A percentile compares a stretch with the other conserved stretches of the same genome.
Evolutionary conservation across 2,888 invertebrate genomes (phyloP).

Genomic region (Apamea monoglypha): DNA sequence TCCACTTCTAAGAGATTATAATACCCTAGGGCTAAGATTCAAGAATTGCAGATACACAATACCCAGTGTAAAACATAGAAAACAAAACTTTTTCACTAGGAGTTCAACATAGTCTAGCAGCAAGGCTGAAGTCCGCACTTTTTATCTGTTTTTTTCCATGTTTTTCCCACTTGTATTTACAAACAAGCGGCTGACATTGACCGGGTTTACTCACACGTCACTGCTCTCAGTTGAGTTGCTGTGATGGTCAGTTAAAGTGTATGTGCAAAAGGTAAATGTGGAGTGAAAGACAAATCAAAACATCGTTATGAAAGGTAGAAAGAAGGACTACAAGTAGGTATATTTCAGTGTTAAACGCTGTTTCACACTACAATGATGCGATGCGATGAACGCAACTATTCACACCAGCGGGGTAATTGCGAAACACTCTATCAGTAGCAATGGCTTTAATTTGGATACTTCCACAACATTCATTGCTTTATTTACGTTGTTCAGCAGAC

Average conservation of each 20-base stretch:
- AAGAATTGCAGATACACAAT: neutral
- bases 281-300: neutral
- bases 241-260: neutral
- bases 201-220: slow-evolving; percentile 27
- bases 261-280: neutral
- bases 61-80: neutral
- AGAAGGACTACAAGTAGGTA: neutral
- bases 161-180: slow-evolving; percentile 31
- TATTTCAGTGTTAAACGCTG: neutral
- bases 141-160: slow-evolving; percentile 25
- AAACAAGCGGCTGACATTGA: slow-evolving; percentile 44
- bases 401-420: no score
- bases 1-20: neutral
- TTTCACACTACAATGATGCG: no score
- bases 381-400: no score
- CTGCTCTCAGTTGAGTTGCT: neutral
- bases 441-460: no score
- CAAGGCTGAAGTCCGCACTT: neutral
- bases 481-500: no score
- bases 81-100: neutral
- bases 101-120: neutral
- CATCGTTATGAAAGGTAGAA: neutral
- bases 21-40: neutral
- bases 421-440: no score
- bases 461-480: no score